A percentile compares a stretch with the other conserved stretches of the same genome.
These are phyloP conservation scores for Protosalanx chinensis DNA, from an alignment of 2,797 vertebrate genomes.

Conservation along the genomic window DNA sequence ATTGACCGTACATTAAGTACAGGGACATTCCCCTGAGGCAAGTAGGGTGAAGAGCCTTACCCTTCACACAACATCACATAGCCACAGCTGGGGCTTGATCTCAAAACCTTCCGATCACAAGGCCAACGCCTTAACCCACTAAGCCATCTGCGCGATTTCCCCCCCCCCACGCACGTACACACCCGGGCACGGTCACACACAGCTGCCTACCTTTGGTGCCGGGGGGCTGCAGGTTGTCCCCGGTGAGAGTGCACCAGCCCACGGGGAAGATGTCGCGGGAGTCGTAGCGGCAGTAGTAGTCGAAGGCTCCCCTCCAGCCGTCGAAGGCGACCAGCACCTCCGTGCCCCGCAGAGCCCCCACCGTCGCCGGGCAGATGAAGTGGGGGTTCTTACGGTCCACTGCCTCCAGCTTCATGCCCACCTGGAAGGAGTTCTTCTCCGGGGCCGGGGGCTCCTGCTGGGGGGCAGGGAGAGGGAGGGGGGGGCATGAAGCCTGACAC, in stretches of 20 bases:
- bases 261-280: conserved; percentile 98
- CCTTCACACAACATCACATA: too few species aligned
- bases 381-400: conserved; percentile 99
- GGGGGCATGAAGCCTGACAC: not conserved
- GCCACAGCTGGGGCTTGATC: too few species aligned
- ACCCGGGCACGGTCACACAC: not conserved
- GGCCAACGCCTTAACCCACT: too few species aligned
- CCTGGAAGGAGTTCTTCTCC: conserved; percentile 93
- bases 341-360: conserved; percentile 91
- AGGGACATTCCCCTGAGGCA: too few species aligned
- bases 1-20: too few species aligned
- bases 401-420: conserved; percentile 99
- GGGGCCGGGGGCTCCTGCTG: conserved; percentile 93
- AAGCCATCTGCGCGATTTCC: not conserved
- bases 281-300: conserved; percentile 99
- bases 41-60: too few species aligned
- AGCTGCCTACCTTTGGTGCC: conserved; percentile 84
- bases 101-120: too few species aligned
- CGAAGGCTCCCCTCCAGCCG: conserved; percentile 98
- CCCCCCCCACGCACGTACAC: not conserved
- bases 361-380: conserved; percentile 98
- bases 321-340: conserved; percentile 99
- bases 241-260: conserved; percentile 94
- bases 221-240: conserved; percentile 97
- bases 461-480: conserved; percentile 15